phyloP scores from a whole-genome alignment of 2,888 invertebrate species.

The Sepiola atlantica region DNA sequence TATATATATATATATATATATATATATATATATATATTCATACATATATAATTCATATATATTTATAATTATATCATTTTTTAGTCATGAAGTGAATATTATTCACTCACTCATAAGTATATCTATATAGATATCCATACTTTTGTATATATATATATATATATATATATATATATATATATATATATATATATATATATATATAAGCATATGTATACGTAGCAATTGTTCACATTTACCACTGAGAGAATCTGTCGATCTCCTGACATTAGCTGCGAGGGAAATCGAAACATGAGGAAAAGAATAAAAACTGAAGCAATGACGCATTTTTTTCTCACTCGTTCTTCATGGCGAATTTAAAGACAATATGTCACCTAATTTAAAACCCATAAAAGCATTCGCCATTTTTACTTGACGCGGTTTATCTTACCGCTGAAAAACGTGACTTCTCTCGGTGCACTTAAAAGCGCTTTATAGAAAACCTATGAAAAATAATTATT shows the following conservation, averaged over 20 bases:
- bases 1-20: no score
- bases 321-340: background rate
- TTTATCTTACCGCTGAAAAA: conserved; percentile 15
- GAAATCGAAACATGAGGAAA: background rate
- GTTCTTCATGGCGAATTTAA: background rate
- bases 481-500: conserved; percentile 6
- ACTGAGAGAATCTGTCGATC: conserved; percentile 17
- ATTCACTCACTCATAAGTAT: no score
- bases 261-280: background rate
- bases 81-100: no score
- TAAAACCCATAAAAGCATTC: conserved; percentile 21
- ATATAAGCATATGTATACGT: background rate
- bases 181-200: background rate
- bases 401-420: background rate
- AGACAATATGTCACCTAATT: conserved; percentile 32
- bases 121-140: no score
- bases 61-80: no score
- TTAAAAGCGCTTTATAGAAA: conserved; percentile 19
- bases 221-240: conserved; percentile 16
- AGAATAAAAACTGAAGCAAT: background rate
- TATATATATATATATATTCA: no score
- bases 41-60: no score
- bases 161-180: background rate
- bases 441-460: background rate
- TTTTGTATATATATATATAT: background rate